phyloP scores from a whole-genome alignment of 2,113 vertebrate genomes.

The Narcine bancroftii region DNA sequence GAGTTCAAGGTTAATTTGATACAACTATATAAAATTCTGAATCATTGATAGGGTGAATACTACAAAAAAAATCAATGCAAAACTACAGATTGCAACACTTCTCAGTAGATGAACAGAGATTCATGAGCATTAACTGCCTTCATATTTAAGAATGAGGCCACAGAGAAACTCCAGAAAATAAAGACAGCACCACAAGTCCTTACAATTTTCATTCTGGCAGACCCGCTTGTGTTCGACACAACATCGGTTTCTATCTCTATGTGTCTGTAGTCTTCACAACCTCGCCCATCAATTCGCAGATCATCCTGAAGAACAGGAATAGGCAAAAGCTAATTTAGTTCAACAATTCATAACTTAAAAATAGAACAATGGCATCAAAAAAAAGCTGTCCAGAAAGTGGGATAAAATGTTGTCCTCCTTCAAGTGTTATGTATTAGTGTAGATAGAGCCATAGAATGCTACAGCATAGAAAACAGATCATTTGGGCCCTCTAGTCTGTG shows the following conservation, averaged over 20 bases:
- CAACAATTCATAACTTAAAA: not conserved
- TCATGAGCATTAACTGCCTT: not conserved
- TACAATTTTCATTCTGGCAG: constrained; percentile 87
- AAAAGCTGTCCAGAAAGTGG: too few relatives aligned
- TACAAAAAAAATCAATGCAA: not conserved
- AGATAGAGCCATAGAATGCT: too few relatives aligned
- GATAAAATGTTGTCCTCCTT: too few relatives aligned
- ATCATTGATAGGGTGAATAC: too few relatives aligned
- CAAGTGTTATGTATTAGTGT: too few relatives aligned
- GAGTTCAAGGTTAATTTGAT: too few relatives aligned
- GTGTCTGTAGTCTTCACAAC: constrained; percentile 90
- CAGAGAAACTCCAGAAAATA: too few relatives aligned
- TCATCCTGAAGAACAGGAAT: constrained; percentile 66
- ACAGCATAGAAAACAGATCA: too few relatives aligned
- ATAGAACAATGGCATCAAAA: too few relatives aligned
- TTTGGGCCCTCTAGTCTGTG: too few relatives aligned
- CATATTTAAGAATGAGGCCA: not conserved
- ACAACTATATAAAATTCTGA: too few relatives aligned
- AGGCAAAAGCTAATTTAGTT: not conserved
- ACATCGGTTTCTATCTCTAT: constrained; percentile 89
- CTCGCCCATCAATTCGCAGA: constrained; percentile 80
- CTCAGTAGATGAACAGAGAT: not conserved
- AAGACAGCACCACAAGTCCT: constrained; percentile 38
- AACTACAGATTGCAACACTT: not conserved
- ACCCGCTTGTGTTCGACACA: constrained; percentile 93